Base-by-base conservation (phyloP, 2,888 invertebrate species). In the Eristalis arbustorum region DNA sequence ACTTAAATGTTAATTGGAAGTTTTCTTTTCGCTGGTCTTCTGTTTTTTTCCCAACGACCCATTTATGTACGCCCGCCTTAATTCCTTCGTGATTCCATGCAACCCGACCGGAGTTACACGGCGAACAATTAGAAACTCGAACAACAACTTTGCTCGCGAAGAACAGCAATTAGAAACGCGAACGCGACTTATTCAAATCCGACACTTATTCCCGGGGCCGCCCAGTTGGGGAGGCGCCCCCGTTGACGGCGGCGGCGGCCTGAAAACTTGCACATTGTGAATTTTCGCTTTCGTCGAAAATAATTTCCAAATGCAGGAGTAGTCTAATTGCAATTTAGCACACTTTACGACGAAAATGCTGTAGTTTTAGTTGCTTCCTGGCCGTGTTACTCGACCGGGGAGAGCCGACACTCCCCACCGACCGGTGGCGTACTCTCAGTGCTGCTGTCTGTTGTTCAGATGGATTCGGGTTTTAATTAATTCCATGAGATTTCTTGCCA, bases 131-230 rank as follows among this genome's bases (percentile, higher is more conserved):
- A 87, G 77, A 83, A 87, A 87, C 83, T 87, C 62, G 67, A 61
- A 87, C 71, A 87, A 78, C 75, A 87, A 83, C 67, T 78, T 74
- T 72, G 18, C 25, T n/a, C 74, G 56, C 83, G 73, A 83, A 83
- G 83, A 87, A 87, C 83, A 87, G 87, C 87, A 87, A 87, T 87
- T 87, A 87, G 75, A 83, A 87, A 83, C 72, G 67, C 64, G 78
- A 87, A 87, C 73, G 73, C 77, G 82, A 82, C 71, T 82, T 83
- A 79, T 83, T 83, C 87, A 87, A 83, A 83, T 83, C 83, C 72
- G 49, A 87, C 71, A 79, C 77, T 67, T 75, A 72, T 75, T 72
- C 57, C 71, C 56, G 81, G 42, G 56, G 59, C 59, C 68, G 11
- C 66, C 1, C 63, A 14, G 8, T 42, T 13, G 13, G 8, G 31